Evolutionary conservation across 2,888 invertebrate species (phyloP), one percentile per base, ranked within the genome.

Genomic region (Scrobipalpa atriplicella): DNA sequence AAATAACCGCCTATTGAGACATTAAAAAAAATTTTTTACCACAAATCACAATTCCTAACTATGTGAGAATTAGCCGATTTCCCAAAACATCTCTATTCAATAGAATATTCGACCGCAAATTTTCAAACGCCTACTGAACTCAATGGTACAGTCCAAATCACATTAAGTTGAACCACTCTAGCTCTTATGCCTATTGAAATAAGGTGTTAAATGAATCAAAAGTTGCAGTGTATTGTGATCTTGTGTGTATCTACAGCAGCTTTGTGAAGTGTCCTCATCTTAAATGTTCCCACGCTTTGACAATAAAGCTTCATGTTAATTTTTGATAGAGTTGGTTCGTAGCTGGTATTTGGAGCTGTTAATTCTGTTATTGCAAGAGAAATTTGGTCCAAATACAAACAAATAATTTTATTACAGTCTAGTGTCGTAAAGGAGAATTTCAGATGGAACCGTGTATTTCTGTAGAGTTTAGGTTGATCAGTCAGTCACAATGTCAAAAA

Each of bases 241-340:
- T 43, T 18, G 18, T 29, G 21, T 13, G 29, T 56, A 36, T 11
- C 21, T 11, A 56, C 21, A 21, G 21, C 56, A 56, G 47, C 47
- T 47, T 47, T 47, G 47, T 47, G n/a, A 47, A 18, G 54, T 61
- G 61, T 41, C 61, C 41, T 41, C 61, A 61, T 61, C 61, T 61
- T 19, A 41, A 61, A 58, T 38, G 29, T 61, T 61, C 61, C 61
- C 61, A 61, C 61, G 61, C 19, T 41, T 61, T 18, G 61, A 19
- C 61, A 61, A 41, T 61, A 29, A n/a, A 41, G 61, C 41, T 61
- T 58, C 29, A 58, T 29, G 36, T 38, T 38, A 18, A 51, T n/a
- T 13, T 51, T 52, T 5, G 8, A n/a, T 38, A 58, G 58, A 16
- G 58, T 10, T 58, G 58, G 7, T 0, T 16, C 36, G 38, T 36